Base-by-base conservation (phyloP, 53 echinoderm and acorn worm species). In the Antedon mediterranea region DNA sequence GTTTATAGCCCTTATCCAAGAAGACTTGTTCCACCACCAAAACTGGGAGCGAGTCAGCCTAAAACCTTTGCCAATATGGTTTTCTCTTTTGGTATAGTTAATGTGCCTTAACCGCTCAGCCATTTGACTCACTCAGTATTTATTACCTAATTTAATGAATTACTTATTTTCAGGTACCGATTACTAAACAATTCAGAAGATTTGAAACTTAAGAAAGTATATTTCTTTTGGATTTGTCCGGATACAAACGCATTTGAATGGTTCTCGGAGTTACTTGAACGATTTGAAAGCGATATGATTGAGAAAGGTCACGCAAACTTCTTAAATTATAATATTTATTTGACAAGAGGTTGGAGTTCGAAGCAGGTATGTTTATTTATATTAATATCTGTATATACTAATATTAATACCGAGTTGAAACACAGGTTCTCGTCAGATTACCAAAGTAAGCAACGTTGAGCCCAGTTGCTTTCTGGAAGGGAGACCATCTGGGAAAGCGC, bases 171-270 rank as follows among this genome's bases (percentile, higher is more conserved):
- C 13, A 41, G 41, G 41, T 13, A 41, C 13, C 41, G 41, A 7
- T 41, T 41, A 13, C 13, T 41, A 13, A 41, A 41, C 41, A 41
- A 41, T 41, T 77, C 80, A 70, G 82, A 76, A 18, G 85, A 87
- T 29, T 77, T 97, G 71, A 97, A 97, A 76, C 84, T 97, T 29
- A 87, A 86, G 74, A 89, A 85, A 77, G 88, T 92, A 13, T 97
- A 92, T 31, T 92, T 92, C 84, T 97, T 87, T 81, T 92, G 92
- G 89, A 92, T 89, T 72, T 97, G 92, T 26, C 98, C 92, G 1
- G 92, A 92, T 75, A 97, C 92, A 33, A 93, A 84, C 75, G 88
- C 93, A 81, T 95, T 95, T 76, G 97, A 92, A 82, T 95, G 97
- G 97, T 95, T 95, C 86, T 82, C 92, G 15, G 89, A 89, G 20